phyloP scores from a whole-genome alignment of 1,140 invertebrate genomes.

The Armadillidium nasatum region DNA sequence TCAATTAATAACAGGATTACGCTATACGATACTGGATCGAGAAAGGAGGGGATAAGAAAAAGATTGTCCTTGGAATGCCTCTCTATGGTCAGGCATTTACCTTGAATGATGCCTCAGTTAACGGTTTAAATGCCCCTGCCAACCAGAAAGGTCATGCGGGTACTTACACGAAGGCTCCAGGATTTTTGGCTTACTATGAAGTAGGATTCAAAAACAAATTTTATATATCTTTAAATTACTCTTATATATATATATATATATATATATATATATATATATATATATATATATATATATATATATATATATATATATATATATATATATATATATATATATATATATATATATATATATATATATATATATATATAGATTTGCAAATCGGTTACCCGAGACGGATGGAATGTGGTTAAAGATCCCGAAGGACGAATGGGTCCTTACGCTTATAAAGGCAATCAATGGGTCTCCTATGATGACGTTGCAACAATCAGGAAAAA shows the following conservation, averaged over 20 bases:
- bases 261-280: no score
- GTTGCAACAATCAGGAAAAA: conserved; percentile 46
- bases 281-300: no score
- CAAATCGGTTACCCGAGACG: background rate
- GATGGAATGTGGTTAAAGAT: conserved; percentile 27
- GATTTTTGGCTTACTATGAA: conserved; percentile 80
- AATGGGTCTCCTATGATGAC: conserved; percentile 29
- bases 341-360: no score
- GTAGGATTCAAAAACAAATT: conserved; percentile 48
- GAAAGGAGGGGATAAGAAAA: conserved; percentile 57
- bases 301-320: no score
- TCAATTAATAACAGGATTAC: conserved; percentile 53
- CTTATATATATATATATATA: no score
- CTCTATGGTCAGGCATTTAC: conserved; percentile 63
- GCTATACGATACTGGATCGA: conserved; percentile 60
- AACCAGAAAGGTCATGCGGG: conserved; percentile 62
- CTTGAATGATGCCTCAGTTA: conserved; percentile 52
- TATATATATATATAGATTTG: conserved; percentile 16
- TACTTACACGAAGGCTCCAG: conserved; percentile 68
- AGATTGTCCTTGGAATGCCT: conserved; percentile 62
- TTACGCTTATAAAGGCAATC: conserved; percentile 24
- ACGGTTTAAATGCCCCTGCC: conserved; percentile 57
- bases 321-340: no score
- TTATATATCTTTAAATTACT: no score
- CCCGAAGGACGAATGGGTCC: conserved; percentile 23